Base-by-base conservation (phyloP, 2,888 invertebrate species). In the Neelides folsomi region DNA sequence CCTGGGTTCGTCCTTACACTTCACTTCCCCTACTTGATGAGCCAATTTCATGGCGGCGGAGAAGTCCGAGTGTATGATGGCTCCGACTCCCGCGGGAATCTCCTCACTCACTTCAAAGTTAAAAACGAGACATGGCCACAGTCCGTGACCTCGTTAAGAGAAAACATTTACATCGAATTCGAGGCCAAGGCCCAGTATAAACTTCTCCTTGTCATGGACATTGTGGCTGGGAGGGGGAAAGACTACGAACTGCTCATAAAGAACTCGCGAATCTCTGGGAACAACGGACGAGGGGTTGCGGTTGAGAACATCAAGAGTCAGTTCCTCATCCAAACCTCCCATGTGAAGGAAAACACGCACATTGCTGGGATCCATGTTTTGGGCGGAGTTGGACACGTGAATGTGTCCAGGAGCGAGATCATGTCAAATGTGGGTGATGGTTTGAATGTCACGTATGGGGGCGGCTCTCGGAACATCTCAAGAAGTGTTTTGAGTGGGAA, bases 201-300 rank as follows among this genome's bases (percentile, higher is more conserved):
- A 67, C 78, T 84, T 55, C 76, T 83, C 43, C 82, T 86, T 13
- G 88, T 84, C 65, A 73, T 93, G 66, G 76, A 85, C 62, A 70
- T 93, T 38, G 81, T 83, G 7, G 83, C 88, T 1, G 86, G 85
- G 6, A 74, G 78, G 34, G 77, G 81, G 68, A 76, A 86, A 74
- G 80, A 81, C 20, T 89, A 83, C 68, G 94, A 95, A 70, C 73
- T 95, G 50, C 87, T 87, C 66, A 77, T 98, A 15, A 83, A 84
- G 1, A 82, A 87, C 66, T 85, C 88, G 1, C 79, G 81, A 36
- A 80, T 97, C 54, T 80, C 82, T 2, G 83, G 86, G 68, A 98
- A 98, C 72, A 83, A 83, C 62, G 95, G 95, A 0, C 81, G 93
- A 68, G 98, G 98, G n/a, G 79, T 98, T 47, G 86, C 80, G n/a